Percentiles rank a stretch among this genome's conserved stretches.
Conservation (phyloP, 2,888 invertebrate species). For the Silvanus unidentatus region DNA sequence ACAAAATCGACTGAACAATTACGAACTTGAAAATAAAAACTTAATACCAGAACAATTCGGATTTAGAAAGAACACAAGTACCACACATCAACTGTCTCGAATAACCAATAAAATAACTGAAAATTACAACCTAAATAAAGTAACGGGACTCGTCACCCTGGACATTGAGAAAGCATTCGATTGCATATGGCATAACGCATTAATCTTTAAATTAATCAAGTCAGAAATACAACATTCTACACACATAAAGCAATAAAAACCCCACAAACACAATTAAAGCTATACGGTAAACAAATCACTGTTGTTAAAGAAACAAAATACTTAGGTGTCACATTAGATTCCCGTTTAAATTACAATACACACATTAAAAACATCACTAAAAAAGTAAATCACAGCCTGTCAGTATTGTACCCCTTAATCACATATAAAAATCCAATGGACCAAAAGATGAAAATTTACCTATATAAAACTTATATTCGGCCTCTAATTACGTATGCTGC, state of each 20-base stretch:
- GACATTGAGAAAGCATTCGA: slow-evolving; percentile 1
- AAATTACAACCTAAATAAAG: slow-evolving; percentile 2
- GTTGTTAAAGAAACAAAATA: too few relatives aligned
- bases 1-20: slow-evolving; percentile 10
- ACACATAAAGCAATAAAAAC: slow-evolving; percentile 16
- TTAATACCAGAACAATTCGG: slow-evolving; percentile 5
- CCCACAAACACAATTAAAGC: not conserved
- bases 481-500: too few relatives aligned
- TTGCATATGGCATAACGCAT: not conserved
- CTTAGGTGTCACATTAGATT: too few relatives aligned
- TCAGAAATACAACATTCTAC: slow-evolving; percentile 7
- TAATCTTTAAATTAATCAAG: not conserved
- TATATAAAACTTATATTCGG: too few relatives aligned
- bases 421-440: too few relatives aligned
- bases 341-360: too few relatives aligned
- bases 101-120: slow-evolving; percentile 1
- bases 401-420: too few relatives aligned
- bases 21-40: not conserved
- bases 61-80: slow-evolving; percentile 1
- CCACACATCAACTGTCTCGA: slow-evolving; percentile 3
- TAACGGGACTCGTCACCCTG: not conserved
- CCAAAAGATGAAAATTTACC: too few relatives aligned
- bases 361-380: too few relatives aligned
- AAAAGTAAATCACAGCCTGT: too few relatives aligned
- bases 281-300: not conserved